Evolutionary conservation across 2,113 vertebrate genomes (phyloP), one percentile per base, ranked within the genome.

Genomic region (Chlamydotis undulata): DNA sequence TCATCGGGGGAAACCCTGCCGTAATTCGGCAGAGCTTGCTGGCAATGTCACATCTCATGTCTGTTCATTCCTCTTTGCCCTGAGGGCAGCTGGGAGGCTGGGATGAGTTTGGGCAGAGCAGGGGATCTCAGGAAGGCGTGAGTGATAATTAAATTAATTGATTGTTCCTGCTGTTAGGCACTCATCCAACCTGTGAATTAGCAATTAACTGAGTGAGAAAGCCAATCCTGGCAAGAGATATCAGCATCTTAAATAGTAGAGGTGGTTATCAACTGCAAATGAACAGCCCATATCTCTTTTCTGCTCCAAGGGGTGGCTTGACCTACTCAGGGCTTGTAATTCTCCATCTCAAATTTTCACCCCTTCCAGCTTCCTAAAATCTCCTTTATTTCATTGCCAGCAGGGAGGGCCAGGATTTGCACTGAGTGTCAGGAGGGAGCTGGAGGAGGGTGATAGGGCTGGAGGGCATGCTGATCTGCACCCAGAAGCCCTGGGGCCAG

Each of bases 111-210:
- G 70, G 69, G 19, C 25, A 78, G 61, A 83, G 55, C 79, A 77
- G 80, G 90, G 63, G 83, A 90, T 63, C 71, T 87, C 12, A 1
- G 70, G 78, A 70, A 93, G 64, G 86, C 86, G 56, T 87, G 91
- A 93, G 68, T 77, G 87, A 45, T 96, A 94, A 97, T 96, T 97
- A 93, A 95, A 96, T 93, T 89, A 95, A 96, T 83, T 67, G 89
- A 92, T 96, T 41, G 61, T 71, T 81, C 70, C 89, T 89, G 74
- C 59, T 97, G 87, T 90, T 79, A 93, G 79, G 89, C 93, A 91
- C 69, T 89, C 83, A 89, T 63, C 88, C 96, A 97, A 28, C 61
- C 23, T 43, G 83, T 74, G 86, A 96, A 92, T 95, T 77, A 90
- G 92, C 73, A 94, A 94, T 89, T 96, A 94, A 87, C 47, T 4